Evolutionary conservation across 2,797 vertebrate genomes (phyloP), one percentile per base, ranked within the genome.

Genomic region (Eidolon dupreanum): DNA sequence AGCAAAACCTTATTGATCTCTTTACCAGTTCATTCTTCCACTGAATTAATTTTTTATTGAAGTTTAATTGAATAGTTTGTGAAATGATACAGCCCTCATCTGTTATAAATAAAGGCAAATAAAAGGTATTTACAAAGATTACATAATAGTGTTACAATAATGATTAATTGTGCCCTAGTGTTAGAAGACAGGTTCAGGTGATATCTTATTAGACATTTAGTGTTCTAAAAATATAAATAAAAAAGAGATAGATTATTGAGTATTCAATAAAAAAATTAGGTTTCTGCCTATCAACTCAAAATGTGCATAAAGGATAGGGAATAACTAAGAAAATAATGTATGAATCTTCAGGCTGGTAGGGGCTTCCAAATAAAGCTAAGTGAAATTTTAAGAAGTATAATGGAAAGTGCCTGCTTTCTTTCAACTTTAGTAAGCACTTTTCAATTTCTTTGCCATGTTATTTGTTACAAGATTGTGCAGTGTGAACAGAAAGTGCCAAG

Each of bases 201-300:
- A 24, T 53, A 66, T 53, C 70, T 65, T 51, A 68, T 57, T 82
- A 41, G 26, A 74, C 77, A 8, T 43, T 68, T 74, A 49, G 28
- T 79, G 8, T 75, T 93, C 9, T 33, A 93, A 77, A 79, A 53
- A 63, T 51, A 53, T 65, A 92, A 83, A 77, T 85, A 88, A 94
- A 86, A 88, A 81, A 26, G 51, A 41, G 51, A 41, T 68, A 49
- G 57, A 84, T 78, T 95, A 49, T 26, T 83, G 55, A 51, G n/a
- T 78, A 73, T 70, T 85, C 55, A 74, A 36, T 77, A 74, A 74
- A 93, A 90, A 94, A 94, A 86, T 41, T 26, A 49, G 3, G 15
- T 79, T 3, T 75, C 5, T 65, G 16, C 24, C 33, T 93, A 33
- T 22, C 61, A 93, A 81, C 22, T 79, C 65, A 93, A 83, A 95